Base-by-base conservation (phyloP, 2,888 invertebrate genomes). In the Cyclophora albipunctata region DNA sequence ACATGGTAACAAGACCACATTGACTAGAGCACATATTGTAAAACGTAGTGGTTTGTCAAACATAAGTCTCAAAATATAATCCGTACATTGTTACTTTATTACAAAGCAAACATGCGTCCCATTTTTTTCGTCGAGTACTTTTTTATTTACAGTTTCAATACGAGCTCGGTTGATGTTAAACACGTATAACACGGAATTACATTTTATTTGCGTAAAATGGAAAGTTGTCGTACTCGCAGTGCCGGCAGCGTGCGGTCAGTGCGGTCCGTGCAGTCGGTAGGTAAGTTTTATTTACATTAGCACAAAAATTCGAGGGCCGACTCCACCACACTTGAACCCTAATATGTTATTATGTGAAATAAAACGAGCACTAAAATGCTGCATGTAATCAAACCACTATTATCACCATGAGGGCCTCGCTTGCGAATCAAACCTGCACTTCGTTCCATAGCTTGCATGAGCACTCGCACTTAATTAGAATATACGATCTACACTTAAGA, bases 281-380 rank as follows among this genome's bases (percentile, higher is more conserved):
- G 62, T 67, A 67, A 77, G 74, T 82, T 82, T 80, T 84, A 85
- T 85, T 86, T 86, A 76, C 79, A 71, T 71, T 71, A 60, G 64
- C 62, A 71, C 72, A 64, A 73, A 79, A 76, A 75, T 73, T 72
- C 64, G 67, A 48, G 66, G 65, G 20, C 57, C 58, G 62, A 63
- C 60, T 65, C 63, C 60, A 20, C 20, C 20, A 20, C 20, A 20
- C 20, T 20, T 20, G 20, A 20, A 20, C 20, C 67, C 76, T 83
- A 84, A 84, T 85, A 77, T 83, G 84, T 84, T 84, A 83, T 84
- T 84, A 86, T 74, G 78, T 75, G 83, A 79, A 83, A 85, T 85
- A 84, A 82, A 84, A 80, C 75, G 67, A 60, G 67, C 65, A 56
- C 77, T 20, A 37, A 37, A 66, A 63, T 67, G 68, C 37, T 37